A percentile compares a stretch with the other conserved stretches of the same genome.
These are phyloP conservation scores for Antedon mediterranea DNA, from an alignment of 53 echinoderm and acorn worm genomes.

Conservation along the genomic window DNA sequence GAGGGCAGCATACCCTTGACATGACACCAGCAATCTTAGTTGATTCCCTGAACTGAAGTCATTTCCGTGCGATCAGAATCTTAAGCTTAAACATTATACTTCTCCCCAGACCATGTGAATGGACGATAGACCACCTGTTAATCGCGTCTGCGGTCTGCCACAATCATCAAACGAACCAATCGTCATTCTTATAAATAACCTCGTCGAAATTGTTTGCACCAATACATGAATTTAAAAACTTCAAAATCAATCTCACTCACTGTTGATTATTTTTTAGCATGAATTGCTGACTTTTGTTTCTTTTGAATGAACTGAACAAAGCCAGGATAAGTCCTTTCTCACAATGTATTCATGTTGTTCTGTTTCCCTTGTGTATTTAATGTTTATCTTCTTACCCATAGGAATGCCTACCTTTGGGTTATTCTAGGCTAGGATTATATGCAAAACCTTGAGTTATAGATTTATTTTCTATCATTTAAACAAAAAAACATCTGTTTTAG, in stretches of 20 bases:
- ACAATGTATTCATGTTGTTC: neutral
- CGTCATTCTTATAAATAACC: neutral
- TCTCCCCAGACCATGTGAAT: neutral
- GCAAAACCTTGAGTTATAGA: neutral
- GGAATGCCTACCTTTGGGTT: neutral
- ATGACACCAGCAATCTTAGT: neutral
- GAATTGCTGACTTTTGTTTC: neutral
- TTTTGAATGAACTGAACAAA: neutral
- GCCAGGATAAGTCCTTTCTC: neutral
- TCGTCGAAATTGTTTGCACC: neutral
- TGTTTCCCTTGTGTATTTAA: neutral
- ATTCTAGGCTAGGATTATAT: neutral
- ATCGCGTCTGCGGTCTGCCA: neutral
- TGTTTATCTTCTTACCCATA: neutral
- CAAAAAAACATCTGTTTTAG: too few relatives aligned
- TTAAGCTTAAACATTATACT: neutral
- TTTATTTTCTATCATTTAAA: neutral
- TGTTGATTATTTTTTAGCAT: neutral
- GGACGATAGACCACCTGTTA: neutral
- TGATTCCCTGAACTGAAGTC: neutral
- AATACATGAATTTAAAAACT: neutral
- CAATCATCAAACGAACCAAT: neutral
- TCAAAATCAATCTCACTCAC: neutral
- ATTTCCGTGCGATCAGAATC: neutral
- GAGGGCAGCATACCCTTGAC: neutral